phyloP scores from a whole-genome alignment of 2,113 vertebrate genomes.

The Andinoacara biseriatus region DNA sequence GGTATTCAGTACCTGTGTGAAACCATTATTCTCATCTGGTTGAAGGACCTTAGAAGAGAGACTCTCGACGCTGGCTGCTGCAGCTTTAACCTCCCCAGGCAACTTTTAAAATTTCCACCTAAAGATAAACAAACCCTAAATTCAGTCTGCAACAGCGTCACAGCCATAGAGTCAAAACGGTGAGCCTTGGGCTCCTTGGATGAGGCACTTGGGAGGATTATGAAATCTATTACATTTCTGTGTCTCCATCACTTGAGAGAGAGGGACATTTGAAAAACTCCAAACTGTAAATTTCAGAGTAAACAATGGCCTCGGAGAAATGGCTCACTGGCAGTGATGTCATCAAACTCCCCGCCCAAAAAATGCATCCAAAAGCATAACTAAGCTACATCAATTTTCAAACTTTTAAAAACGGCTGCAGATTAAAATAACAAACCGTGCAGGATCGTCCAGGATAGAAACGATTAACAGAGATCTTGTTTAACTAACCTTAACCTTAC shows the following conservation, averaged over 20 bases:
- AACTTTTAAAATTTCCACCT: background rate
- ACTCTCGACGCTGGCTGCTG: background rate
- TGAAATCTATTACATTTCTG: background rate
- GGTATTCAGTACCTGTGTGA: background rate
- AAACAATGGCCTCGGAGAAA: background rate
- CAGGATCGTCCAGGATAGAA: background rate
- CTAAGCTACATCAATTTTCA: background rate
- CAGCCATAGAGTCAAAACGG: background rate
- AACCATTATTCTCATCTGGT: background rate
- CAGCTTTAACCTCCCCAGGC: background rate
- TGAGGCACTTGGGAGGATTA: background rate
- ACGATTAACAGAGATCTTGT: background rate
- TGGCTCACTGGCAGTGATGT: background rate
- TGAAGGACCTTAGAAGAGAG: background rate
- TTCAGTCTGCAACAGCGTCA: background rate
- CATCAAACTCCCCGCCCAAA: background rate
- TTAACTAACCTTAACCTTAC: background rate
- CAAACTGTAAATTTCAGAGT: background rate
- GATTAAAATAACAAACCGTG: no score
- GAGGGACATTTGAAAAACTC: background rate
- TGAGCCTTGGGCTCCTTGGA: background rate
- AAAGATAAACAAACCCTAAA: fast-evolving
- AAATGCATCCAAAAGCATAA: background rate
- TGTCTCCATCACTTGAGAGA: slow-evolving; percentile 1
- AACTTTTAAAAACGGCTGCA: no score